phyloP scores from a whole-genome alignment of 2,113 vertebrate species.

The Labeo catla region DNA sequence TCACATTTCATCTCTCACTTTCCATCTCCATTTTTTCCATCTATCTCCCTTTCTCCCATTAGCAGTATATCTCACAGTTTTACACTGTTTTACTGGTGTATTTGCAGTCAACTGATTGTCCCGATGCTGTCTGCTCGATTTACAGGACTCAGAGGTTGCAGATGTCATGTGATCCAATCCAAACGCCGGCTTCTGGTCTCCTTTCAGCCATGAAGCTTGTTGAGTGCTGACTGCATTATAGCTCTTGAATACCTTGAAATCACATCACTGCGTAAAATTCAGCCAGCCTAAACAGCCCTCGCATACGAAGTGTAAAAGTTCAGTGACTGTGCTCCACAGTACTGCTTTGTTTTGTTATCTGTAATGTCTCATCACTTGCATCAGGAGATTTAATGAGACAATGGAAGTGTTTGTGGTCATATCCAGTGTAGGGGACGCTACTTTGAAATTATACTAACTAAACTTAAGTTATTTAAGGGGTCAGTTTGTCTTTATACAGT shows the following conservation, averaged over 20 bases:
- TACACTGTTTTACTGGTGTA: slow-evolving; percentile 30
- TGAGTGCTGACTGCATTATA: slow-evolving; percentile 31
- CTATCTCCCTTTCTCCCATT: slow-evolving; percentile 24
- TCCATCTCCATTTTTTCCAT: slow-evolving; percentile 9
- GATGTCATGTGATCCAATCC: slow-evolving; percentile 21
- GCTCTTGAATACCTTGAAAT: slow-evolving; percentile 36
- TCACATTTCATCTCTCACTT: slow-evolving; percentile 29
- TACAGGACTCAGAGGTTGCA: slow-evolving; percentile 32
- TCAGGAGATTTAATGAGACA: too few relatives aligned
- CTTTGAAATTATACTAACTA: too few relatives aligned
- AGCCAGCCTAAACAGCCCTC: neutral
- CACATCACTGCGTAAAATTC: slow-evolving; percentile 3
- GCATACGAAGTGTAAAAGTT: neutral
- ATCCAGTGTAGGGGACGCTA: too few relatives aligned
- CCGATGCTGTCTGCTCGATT: slow-evolving; percentile 24
- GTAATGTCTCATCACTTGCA: neutral
- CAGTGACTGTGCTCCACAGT: neutral
- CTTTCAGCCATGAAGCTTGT: slow-evolving; percentile 26
- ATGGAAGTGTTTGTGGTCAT: too few relatives aligned
- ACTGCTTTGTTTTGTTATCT: slow-evolving; percentile 18
- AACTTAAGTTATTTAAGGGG: too few relatives aligned
- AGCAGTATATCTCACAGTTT: slow-evolving; percentile 21
- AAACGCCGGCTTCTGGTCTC: slow-evolving; percentile 16
- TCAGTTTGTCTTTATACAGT: too few relatives aligned
- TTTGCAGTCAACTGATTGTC: slow-evolving; percentile 42